A percentile compares a stretch with the other conserved stretches of the same genome.
These are phyloP conservation scores for Anseranas semipalmata DNA, from an alignment of 2,113 vertebrate genomes.

Conservation along the genomic window DNA sequence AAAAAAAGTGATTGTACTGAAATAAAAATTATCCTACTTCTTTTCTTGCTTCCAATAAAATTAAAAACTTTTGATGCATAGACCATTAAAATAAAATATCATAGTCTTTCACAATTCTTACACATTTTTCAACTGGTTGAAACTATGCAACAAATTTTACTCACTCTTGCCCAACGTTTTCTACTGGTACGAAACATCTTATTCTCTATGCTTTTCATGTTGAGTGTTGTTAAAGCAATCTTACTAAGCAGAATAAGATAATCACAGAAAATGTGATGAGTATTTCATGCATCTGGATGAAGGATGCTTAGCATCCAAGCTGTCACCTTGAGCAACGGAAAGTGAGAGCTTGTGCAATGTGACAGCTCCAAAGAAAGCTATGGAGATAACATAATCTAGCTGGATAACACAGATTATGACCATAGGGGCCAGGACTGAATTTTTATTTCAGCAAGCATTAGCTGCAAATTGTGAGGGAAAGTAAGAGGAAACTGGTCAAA, in stretches of 20 bases:
- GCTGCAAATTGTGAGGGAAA: neutral
- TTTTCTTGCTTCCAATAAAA: neutral
- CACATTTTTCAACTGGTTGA: neutral
- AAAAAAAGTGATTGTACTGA: neutral
- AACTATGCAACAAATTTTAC: neutral
- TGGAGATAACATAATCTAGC: neutral
- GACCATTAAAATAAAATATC: neutral
- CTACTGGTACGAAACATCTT: neutral
- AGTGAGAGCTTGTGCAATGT: neutral
- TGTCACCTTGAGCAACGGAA: neutral
- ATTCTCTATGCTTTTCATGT: neutral
- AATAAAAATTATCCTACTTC: neutral
- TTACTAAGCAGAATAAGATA: neutral
- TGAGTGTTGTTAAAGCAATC: neutral
- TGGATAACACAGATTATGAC: neutral
- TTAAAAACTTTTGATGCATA: neutral
- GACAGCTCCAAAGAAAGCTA: neutral
- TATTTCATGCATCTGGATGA: neutral
- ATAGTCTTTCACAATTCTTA: neutral
- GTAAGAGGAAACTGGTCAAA: neutral
- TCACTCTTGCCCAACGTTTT: neutral
- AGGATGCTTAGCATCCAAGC: neutral
- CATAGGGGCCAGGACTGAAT: no score
- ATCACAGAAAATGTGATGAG: neutral
- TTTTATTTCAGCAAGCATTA: neutral